A percentile compares a stretch with the other conserved stretches of the same genome.
phyloP scores from a whole-genome alignment of 1,140 invertebrate genomes.

The Caenorhabditis latens region DNA sequence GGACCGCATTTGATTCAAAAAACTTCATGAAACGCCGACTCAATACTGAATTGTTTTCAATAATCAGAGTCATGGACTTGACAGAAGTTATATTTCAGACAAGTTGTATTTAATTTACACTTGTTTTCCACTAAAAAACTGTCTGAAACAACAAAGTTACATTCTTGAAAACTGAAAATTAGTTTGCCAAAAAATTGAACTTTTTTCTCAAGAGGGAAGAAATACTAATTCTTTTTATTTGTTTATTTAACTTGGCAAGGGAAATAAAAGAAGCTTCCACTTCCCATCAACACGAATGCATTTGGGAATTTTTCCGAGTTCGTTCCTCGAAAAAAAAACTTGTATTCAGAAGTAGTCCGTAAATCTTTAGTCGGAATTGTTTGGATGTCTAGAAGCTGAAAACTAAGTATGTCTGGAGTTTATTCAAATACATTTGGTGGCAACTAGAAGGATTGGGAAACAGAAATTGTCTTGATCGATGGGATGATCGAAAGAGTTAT shows the following conservation, averaged over 20 bases:
- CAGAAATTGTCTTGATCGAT: no score
- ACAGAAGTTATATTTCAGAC: no score
- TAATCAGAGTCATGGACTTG: no score
- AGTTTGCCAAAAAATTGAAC: no score
- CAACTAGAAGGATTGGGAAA: background rate
- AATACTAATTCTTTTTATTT: background rate
- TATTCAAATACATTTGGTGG: background rate
- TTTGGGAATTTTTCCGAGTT: slow-evolving; percentile 11
- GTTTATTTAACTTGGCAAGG: background rate
- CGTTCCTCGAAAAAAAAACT: background rate
- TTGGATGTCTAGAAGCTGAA: background rate
- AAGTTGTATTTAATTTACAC: no score
- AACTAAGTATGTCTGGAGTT: background rate
- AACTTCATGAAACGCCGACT: no score
- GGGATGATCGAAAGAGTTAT: no score
- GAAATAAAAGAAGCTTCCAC: background rate
- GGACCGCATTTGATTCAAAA: no score
- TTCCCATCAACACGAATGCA: background rate
- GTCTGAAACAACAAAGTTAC: no score
- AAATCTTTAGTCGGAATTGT: background rate
- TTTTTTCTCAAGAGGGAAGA: background rate
- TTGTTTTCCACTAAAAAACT: no score
- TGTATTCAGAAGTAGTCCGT: background rate
- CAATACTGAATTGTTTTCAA: no score
- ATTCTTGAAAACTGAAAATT: no score